phyloP scores from a whole-genome alignment of 2,113 vertebrate species.

The Elanus axillaris region DNA sequence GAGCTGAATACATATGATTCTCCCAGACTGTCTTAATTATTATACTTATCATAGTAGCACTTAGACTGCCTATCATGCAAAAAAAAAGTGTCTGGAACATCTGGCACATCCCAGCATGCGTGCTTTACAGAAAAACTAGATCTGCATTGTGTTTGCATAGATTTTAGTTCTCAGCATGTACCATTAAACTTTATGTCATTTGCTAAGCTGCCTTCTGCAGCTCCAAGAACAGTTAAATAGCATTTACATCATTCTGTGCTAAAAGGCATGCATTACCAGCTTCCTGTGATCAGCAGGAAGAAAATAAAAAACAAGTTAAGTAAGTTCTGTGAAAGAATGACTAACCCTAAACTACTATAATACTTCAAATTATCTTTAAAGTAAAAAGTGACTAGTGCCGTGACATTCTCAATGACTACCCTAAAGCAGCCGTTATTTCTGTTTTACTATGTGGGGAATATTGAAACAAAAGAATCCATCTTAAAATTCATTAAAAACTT shows the following conservation, averaged over 20 bases:
- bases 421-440: background rate
- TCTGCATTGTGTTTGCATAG: background rate
- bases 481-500: background rate
- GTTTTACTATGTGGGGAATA: background rate
- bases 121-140: background rate
- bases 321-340: background rate
- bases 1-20: background rate
- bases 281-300: background rate
- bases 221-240: background rate
- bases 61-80: background rate
- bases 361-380: background rate
- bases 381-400: background rate
- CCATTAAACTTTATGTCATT: background rate
- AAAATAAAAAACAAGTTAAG: background rate
- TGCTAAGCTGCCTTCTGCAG: constrained; percentile 30
- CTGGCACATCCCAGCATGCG: background rate
- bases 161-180: constrained; percentile 5
- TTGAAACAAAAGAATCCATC: background rate
- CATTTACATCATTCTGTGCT: background rate
- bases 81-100: constrained; percentile 14
- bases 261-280: background rate
- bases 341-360: background rate
- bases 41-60: background rate
- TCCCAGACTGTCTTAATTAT: background rate
- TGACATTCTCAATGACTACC: background rate